Percentiles rank a stretch among this genome's conserved stretches.
Evolutionary conservation across 2,888 invertebrate genomes (phyloP).

Genomic region (Megastigmus dorsalis): DNA sequence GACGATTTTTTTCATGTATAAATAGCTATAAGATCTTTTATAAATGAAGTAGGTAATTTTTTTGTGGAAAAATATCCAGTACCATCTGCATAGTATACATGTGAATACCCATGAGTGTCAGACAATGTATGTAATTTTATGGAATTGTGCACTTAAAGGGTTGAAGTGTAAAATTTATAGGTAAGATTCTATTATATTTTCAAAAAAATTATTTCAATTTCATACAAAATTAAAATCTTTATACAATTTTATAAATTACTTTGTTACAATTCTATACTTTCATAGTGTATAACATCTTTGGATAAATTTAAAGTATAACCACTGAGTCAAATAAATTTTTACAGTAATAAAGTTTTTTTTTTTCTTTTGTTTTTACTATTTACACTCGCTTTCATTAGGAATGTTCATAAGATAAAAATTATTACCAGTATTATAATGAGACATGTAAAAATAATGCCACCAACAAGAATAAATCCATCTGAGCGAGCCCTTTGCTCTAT

Average conservation of each 20-base stretch:
- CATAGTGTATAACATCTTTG: constrained; percentile 33
- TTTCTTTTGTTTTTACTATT: constrained; percentile 16
- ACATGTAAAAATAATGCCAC: constrained; percentile 90
- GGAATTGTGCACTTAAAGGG: no score
- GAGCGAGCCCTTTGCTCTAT: constrained; percentile 91
- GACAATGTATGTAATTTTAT: no score
- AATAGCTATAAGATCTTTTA: no score
- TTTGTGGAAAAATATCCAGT: no score
- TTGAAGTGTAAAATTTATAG: no score
- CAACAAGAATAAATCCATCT: constrained; percentile 91
- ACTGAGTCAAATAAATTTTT: constrained; percentile 15
- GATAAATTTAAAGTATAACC: constrained; percentile 29
- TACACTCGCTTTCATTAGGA: constrained; percentile 37
- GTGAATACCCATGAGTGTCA: no score
- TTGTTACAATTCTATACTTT: constrained; percentile 11
- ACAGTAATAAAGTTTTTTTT: constrained; percentile 7
- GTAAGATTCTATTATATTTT: no score
- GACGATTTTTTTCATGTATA: no score
- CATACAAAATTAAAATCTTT: constrained; percentile 30
- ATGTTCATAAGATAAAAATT: constrained; percentile 77
- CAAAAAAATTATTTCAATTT: constrained; percentile 6
- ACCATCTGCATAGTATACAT: no score
- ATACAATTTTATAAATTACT: constrained; percentile 1
- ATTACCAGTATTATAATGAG: constrained; percentile 87
- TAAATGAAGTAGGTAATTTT: no score